These are phyloP conservation scores for Sphaeramia orbicularis DNA, from an alignment of 2,797 vertebrate genomes.

Conservation along the genomic window DNA sequence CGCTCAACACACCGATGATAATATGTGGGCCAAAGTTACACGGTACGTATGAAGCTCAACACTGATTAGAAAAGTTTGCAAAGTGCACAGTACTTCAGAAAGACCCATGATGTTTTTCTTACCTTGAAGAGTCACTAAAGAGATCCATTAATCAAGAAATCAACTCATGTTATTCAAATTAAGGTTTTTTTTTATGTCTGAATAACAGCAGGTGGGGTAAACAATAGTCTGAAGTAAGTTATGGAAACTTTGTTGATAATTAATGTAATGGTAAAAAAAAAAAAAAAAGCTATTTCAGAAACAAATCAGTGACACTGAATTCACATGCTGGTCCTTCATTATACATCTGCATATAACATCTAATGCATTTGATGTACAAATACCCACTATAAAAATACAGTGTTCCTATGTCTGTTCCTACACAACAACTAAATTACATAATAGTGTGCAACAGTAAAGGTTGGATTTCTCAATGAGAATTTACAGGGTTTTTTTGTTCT, in stretches of 20 bases:
- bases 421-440: background rate
- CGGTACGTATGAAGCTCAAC: slow-evolving; percentile 12
- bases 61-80: slow-evolving; percentile 59
- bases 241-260: background rate
- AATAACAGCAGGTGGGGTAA: background rate
- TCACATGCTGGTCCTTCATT: no score
- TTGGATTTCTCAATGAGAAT: background rate
- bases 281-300: no score
- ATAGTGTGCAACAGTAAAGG: background rate
- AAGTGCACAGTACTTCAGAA: slow-evolving; percentile 28
- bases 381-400: background rate
- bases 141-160: slow-evolving; percentile 38
- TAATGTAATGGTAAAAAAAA: no score
- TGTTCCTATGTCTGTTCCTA: background rate
- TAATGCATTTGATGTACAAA: background rate
- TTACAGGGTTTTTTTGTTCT: no score
- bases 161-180: slow-evolving; percentile 31
- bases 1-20: slow-evolving; percentile 12
- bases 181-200: slow-evolving; percentile 15
- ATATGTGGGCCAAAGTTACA: slow-evolving; percentile 30
- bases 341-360: background rate
- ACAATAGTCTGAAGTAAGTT: background rate
- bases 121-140: slow-evolving; percentile 35
- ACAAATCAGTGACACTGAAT: background rate
- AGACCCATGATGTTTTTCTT: slow-evolving; percentile 5